A percentile compares a stretch with the other conserved stretches of the same genome.
Conservation (phyloP, 2,888 invertebrate species). For the Mamestra brassicae region DNA sequence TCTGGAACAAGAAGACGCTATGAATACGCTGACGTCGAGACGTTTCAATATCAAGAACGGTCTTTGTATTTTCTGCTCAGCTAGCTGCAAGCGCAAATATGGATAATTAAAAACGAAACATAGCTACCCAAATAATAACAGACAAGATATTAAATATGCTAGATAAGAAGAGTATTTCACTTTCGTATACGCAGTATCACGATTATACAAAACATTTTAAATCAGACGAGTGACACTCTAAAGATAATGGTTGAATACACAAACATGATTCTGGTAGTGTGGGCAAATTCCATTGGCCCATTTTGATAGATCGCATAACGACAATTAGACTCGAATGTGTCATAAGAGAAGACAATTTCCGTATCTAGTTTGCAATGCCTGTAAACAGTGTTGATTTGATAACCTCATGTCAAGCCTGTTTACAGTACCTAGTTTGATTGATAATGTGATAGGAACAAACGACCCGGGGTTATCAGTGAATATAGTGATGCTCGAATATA, state of each 20-base stretch:
- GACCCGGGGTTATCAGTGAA: slow-evolving; percentile 80
- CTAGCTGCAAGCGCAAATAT: slow-evolving; percentile 31
- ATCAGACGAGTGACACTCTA: slow-evolving; percentile 57
- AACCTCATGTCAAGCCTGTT: slow-evolving; percentile 79
- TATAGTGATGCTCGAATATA: slow-evolving; percentile 65
- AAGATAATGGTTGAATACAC: slow-evolving; percentile 59
- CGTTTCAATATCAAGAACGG: slow-evolving; percentile 47
- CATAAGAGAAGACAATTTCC: slow-evolving; percentile 75
- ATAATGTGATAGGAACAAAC: slow-evolving; percentile 77
- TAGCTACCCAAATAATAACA: slow-evolving; percentile 29
- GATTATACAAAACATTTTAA: slow-evolving; percentile 62
- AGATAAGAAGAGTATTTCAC: slow-evolving; percentile 55
- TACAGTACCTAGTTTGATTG: slow-evolving; percentile 84
- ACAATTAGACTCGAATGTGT: slow-evolving; percentile 67
- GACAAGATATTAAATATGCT: slow-evolving; percentile 32
- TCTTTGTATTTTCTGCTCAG: slow-evolving; percentile 35
- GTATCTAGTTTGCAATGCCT: slow-evolving; percentile 70
- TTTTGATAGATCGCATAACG: slow-evolving; percentile 71
- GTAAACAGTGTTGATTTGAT: slow-evolving; percentile 75
- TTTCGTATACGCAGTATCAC: slow-evolving; percentile 52
- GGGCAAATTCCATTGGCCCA: slow-evolving; percentile 78
- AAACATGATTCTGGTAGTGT: slow-evolving; percentile 63
- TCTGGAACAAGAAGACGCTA: slow-evolving; percentile 55
- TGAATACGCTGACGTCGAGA: slow-evolving; percentile 43
- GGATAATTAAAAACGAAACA: slow-evolving; percentile 26